Base-by-base conservation (phyloP, 2,113 vertebrate species). In the Tiliqua scincoides region DNA sequence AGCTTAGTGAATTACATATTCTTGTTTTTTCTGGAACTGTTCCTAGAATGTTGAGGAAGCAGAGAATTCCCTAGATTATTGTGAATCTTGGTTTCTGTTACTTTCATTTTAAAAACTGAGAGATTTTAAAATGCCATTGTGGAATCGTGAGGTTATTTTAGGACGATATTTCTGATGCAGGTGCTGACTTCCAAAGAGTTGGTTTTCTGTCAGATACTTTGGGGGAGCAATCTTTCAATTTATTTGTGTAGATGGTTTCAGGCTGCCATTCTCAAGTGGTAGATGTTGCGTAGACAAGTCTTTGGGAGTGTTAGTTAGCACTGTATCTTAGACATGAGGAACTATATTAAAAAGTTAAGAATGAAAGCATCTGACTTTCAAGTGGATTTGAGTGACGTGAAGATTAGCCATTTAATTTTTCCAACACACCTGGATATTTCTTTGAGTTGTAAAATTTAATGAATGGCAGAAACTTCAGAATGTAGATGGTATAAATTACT, bases 401-500 rank as follows among this genome's bases (percentile, higher is more conserved):
- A 35, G 59, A 84, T 52, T 62, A 83, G 54, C 32, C 6, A 54
- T 57, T 15, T 57, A 57, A 2, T 57, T 14, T 17, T 11, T 11
- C 10, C 54, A 57, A 52, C 5, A 8, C 52, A 52, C 79, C 27
- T 40, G 2, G 18, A 76, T 67, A 8, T 32, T 72, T 61, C n/a
- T 79, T 85, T 7, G 1, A 75, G 62, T 17, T 62, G 6, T 57
- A 21, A 43, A 23, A 65, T 14, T 65, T 37, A 84, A n/a, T 82
- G 71, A 89, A 3, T 40, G 35, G 32, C 82, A 74, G 81, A 90
- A 90, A 48, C 65, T 86, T 82, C 59, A 17, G 17, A 37, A 17
- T 43, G 68, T 59, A 68, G 72, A 75, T 27, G 17, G 23, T 30
- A 82, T 79, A 57, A 23, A 87, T 3, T 32, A 7, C 85, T 91